A percentile compares a stretch with the other conserved stretches of the same genome.
Evolutionary conservation across 2,797 vertebrate species (phyloP).

Genomic region (Propithecus perrieri): DNA sequence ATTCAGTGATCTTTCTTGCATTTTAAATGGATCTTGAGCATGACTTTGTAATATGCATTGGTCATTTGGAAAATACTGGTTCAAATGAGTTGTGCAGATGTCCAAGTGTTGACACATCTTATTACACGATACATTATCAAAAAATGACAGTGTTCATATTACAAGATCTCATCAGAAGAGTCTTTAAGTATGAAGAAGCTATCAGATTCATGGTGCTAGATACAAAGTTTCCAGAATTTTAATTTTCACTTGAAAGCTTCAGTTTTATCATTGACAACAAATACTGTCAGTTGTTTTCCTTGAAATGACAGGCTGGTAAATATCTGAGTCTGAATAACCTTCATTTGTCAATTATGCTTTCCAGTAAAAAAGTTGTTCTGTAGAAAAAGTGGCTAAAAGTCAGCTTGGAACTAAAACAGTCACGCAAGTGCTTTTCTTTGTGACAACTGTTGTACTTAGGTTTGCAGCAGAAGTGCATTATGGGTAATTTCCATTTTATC

Average conservation of each 20-base stretch:
- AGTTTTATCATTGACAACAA: slow-evolving; percentile 8
- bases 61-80: slow-evolving; percentile 29
- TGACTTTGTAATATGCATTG: neutral
- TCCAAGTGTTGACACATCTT: neutral
- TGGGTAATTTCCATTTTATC: slow-evolving; percentile 20
- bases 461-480: neutral
- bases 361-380: slow-evolving; percentile 3
- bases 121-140: neutral
- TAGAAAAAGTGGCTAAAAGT: neutral
- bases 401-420: neutral
- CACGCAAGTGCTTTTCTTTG: neutral
- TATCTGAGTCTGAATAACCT: slow-evolving; percentile 2
- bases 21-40: neutral
- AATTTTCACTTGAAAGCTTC: slow-evolving; percentile 44
- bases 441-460: neutral
- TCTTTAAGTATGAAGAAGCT: neutral
- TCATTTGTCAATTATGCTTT: slow-evolving; percentile 33
- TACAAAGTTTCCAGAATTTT: neutral
- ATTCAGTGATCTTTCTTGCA: neutral
- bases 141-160: neutral
- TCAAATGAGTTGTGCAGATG: neutral
- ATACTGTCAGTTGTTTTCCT: slow-evolving; percentile 17
- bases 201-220: neutral
- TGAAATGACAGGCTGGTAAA: slow-evolving; percentile 16
- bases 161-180: neutral